Conservation (phyloP, 2,797 vertebrate genomes). For the Eulemur mongoz region DNA sequence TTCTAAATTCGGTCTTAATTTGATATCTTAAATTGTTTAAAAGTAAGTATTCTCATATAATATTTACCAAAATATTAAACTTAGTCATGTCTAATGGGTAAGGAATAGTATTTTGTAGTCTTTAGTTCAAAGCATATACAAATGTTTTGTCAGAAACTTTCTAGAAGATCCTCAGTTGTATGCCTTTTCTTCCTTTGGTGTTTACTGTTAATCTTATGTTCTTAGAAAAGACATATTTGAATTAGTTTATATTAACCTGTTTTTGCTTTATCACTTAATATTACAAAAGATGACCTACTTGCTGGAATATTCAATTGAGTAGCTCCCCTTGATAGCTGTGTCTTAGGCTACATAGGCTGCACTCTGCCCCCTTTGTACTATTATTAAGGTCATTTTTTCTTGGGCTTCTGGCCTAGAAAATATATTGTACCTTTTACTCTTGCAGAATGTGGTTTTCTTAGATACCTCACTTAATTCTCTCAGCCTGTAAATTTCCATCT, state of each 20-base stretch:
- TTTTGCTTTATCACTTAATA: background rate
- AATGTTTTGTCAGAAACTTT: background rate
- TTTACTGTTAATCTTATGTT: conserved; percentile 33
- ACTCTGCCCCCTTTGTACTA: background rate
- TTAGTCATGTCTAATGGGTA: background rate
- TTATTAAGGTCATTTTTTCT: background rate
- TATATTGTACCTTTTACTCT: background rate
- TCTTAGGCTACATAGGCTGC: background rate
- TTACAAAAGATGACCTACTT: background rate
- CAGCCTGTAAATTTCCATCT: conserved; percentile 12
- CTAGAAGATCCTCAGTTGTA: background rate
- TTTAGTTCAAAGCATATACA: background rate
- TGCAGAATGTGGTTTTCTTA: background rate
- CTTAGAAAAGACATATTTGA: conserved; percentile 21
- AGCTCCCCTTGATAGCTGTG: background rate
- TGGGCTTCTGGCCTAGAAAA: conserved; percentile 31
- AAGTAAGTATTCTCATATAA: background rate
- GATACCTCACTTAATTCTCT: background rate
- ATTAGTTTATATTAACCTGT: background rate
- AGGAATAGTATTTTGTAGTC: background rate
- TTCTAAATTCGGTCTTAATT: conserved; percentile 32
- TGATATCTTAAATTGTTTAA: conserved; percentile 4
- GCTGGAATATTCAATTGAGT: background rate
- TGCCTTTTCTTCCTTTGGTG: background rate
- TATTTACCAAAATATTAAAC: conserved; percentile 31